A percentile compares a stretch with the other conserved stretches of the same genome.
Evolutionary conservation across 2,797 vertebrate species (phyloP).

Genomic region (Rhinogobio ventralis): DNA sequence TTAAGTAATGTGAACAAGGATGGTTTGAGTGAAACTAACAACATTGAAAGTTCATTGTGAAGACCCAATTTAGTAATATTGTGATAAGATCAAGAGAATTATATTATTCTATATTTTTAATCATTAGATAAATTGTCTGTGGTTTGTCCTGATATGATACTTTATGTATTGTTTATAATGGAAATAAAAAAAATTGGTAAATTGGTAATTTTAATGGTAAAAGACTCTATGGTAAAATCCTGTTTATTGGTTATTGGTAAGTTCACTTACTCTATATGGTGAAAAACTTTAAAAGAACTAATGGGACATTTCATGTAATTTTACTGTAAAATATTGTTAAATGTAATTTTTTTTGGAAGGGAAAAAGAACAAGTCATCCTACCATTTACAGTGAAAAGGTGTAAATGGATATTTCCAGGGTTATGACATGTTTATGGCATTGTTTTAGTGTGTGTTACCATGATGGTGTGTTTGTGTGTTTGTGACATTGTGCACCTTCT

Average conservation of each 20-base stretch:
- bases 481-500: neutral
- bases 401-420: neutral
- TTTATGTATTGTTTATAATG: neutral
- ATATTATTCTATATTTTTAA: too few species aligned
- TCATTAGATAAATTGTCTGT: neutral
- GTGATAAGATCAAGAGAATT: too few species aligned
- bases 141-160: neutral
- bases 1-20: too few species aligned
- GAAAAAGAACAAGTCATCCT: neutral
- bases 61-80: too few species aligned
- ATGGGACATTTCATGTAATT: neutral
- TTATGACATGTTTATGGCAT: neutral
- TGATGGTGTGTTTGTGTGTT: neutral
- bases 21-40: too few species aligned
- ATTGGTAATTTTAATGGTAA: neutral
- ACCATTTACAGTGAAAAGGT: neutral
- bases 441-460: neutral
- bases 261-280: neutral
- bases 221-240: neutral
- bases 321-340: neutral
- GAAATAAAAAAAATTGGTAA: neutral
- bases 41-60: too few species aligned
- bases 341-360: neutral
- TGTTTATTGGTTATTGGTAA: neutral
- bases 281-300: neutral